Percentiles rank a stretch among this genome's conserved stretches.
These are phyloP conservation scores for Hemiprocne comata DNA, from an alignment of 2,113 vertebrate species.

Conservation along the genomic window DNA sequence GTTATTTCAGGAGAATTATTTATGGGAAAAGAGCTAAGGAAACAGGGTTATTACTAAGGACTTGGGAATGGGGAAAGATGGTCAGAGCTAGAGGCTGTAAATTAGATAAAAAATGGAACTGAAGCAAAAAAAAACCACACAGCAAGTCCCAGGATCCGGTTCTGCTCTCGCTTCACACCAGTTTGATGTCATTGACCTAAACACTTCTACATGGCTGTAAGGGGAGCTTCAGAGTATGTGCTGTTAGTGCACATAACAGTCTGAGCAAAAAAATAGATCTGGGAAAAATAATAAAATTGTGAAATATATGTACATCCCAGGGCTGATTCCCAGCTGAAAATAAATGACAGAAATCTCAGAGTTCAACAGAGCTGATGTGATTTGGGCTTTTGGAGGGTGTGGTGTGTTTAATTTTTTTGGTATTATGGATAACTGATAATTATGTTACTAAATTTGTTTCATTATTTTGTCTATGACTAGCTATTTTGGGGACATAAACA, in stretches of 20 bases:
- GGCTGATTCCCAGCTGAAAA: neutral
- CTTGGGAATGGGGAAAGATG: constrained; percentile 28
- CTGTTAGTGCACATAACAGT: neutral
- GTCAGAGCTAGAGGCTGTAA: constrained; percentile 12
- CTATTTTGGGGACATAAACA: too few species aligned
- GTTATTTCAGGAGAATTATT: constrained; percentile 40
- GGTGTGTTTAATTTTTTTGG: neutral
- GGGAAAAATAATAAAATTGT: neutral
- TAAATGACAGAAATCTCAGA: neutral
- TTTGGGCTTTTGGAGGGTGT: neutral
- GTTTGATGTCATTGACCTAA: neutral
- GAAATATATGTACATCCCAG: neutral
- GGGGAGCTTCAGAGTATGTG: neutral
- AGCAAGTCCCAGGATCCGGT: neutral
- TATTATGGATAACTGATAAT: neutral
- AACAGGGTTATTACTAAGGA: constrained; percentile 15
- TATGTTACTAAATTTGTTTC: neutral
- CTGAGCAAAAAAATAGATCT: neutral
- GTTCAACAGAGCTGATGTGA: neutral
- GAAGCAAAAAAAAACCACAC: neutral
- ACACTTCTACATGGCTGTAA: neutral
- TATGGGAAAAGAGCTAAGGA: constrained; percentile 22
- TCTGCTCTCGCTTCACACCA: neutral
- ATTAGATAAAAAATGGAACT: constrained; percentile 24
- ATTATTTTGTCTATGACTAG: neutral